These are phyloP conservation scores for Actinia equina DNA, from an alignment of 64 coral and sea anemone genomes.

Conservation along the genomic window DNA sequence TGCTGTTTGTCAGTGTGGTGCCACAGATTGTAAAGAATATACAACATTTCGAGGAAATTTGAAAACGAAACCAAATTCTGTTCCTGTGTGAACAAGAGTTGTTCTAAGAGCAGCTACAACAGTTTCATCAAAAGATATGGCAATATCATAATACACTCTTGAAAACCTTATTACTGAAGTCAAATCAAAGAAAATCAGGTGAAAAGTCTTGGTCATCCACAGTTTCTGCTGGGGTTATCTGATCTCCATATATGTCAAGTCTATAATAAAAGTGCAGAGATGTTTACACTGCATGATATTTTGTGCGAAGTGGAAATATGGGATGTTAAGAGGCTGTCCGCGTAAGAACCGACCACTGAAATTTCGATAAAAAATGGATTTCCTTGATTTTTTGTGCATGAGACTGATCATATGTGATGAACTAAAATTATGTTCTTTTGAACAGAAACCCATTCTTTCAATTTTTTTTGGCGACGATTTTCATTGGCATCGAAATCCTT, in stretches of 20 bases:
- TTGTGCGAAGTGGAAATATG: constrained; percentile 38
- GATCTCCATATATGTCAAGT: constrained; percentile 45
- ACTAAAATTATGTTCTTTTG: no score
- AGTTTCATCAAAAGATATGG: constrained; percentile 6
- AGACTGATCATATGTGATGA: no score
- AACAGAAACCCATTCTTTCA: no score
- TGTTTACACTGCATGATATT: constrained; percentile 28
- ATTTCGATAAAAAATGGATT: no score
- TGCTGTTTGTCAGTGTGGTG: constrained; percentile 25
- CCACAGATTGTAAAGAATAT: constrained; percentile 13
- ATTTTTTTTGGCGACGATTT: no score
- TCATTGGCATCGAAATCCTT: no score
- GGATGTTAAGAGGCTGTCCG: no score
- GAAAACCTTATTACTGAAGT: background rate
- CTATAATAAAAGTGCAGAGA: background rate
- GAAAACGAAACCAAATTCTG: background rate
- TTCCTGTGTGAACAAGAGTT: background rate
- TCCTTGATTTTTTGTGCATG: no score
- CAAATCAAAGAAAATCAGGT: background rate
- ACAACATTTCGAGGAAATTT: constrained; percentile 14
- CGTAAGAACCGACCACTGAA: no score
- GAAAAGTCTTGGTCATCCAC: constrained; percentile 14
- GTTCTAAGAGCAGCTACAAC: background rate
- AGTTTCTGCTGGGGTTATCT: constrained; percentile 33
- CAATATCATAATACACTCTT: constrained; percentile 25